Conservation (phyloP, 2,113 vertebrate species). For the Rhinichthys klamathensis region DNA sequence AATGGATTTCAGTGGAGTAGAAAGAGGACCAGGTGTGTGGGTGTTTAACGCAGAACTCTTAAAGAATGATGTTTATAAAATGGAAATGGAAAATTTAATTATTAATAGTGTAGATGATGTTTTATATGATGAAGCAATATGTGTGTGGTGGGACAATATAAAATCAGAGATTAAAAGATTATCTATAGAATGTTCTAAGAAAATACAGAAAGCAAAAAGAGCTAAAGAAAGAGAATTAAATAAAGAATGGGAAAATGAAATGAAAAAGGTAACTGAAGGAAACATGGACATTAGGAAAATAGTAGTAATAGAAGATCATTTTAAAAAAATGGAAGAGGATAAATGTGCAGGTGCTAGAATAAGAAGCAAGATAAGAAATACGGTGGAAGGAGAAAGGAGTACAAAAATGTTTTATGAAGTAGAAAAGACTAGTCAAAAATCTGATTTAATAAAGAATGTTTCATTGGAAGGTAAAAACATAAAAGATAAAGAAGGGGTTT, state of each 20-base stretch:
- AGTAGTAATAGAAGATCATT: not conserved
- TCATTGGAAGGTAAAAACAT: not conserved
- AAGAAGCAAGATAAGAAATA: not conserved
- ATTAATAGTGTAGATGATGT: not conserved
- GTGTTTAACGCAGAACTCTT: no score
- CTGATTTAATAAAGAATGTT: not conserved
- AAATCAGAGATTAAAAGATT: not conserved
- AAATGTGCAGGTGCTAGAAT: not conserved
- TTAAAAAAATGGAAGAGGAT: not conserved
- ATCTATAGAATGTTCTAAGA: no score
- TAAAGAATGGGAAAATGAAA: not conserved
- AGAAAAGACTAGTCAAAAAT: not conserved
- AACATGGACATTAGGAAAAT: not conserved
- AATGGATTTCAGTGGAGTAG: no score
- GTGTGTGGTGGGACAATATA: conserved; percentile 16
- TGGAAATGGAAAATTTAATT: not conserved
- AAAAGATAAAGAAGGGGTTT: not conserved
- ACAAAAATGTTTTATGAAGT: not conserved
- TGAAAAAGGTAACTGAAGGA: not conserved
- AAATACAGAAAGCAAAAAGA: not conserved
- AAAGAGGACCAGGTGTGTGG: no score
- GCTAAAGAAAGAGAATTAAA: not conserved
- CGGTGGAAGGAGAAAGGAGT: not conserved
- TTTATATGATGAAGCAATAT: not conserved
- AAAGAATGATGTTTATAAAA: not conserved